Evolutionary conservation across 1,140 invertebrate genomes (phyloP), one percentile per base, ranked within the genome.

Genomic region (Philaenus spumarius): DNA sequence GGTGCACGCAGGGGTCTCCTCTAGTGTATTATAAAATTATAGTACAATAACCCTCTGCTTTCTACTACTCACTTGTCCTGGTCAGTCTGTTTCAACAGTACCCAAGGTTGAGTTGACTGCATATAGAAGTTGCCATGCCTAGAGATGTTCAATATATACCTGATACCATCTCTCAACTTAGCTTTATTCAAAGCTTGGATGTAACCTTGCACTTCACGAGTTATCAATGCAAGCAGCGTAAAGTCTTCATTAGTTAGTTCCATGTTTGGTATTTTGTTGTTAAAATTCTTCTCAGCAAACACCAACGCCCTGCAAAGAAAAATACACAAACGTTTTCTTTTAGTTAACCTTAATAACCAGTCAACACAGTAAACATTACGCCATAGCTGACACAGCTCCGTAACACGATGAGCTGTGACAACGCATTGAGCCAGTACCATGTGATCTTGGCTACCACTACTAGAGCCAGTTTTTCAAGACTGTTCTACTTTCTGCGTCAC

Each of bases 71-170:
- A 90, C 86, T 85, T 89, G 54, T 91, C 82, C 43, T 84, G 80
- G 9, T 83, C 81, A 19, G 68, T 78, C 43, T 89, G 90, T 72
- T 98, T 99, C 0, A 97, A 78, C 60, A 95, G 78, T 3, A 90
- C 89, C 96, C 97, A 99, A 0, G 97, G 96, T 71, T 97, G 86
- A 62, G 89, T 87, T 1, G 78, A 75, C 76, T 99, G 97, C 84
- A 99, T 94, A 67, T 93, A 96, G 66, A 95, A 93, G 78, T 99
- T 99, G 19, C 96, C 95, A 63, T 91, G 81, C 17, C 90, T 82
- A 0, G 95, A 96, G 61, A 98, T 90, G 22, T 79, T 80, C 58
- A 99, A 75, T 62, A 99, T 84, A 67, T 87, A 83, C 22, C 85
- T 79, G 19, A 99, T 81, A 0, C 87, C 92, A 69, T 99, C 95